Conservation (phyloP, 2,113 vertebrate species). For the Urocynchramus pylzowi region DNA sequence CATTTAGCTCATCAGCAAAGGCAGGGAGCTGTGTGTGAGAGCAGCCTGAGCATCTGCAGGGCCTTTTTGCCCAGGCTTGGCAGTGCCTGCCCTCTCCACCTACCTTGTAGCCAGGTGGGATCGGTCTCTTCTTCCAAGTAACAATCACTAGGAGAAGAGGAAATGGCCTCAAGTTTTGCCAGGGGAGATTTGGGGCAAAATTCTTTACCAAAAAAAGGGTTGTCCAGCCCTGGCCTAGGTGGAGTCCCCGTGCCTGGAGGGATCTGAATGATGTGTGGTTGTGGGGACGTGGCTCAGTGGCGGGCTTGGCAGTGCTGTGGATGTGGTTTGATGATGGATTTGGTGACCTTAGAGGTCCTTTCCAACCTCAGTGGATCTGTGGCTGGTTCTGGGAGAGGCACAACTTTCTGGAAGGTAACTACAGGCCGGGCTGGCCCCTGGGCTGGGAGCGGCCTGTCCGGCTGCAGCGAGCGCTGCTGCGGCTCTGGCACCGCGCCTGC, state of each 20-base stretch:
- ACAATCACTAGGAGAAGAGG: neutral
- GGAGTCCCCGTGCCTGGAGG: neutral
- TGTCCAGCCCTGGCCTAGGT: neutral
- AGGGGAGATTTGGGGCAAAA: neutral
- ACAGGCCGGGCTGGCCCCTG: accelerated
- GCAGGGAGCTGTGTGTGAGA: neutral
- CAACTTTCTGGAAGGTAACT: neutral
- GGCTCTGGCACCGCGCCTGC: accelerated
- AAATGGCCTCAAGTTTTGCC: neutral
- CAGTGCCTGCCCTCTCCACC: neutral
- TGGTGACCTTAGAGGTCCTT: neutral
- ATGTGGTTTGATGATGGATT: neutral
- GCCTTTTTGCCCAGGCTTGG: neutral
- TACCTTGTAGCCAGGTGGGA: neutral
- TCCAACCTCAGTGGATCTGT: accelerated
- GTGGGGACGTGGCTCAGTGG: neutral
- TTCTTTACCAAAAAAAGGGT: neutral
- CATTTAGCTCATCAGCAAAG: accelerated
- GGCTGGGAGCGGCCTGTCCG: neutral
- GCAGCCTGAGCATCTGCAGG: neutral
- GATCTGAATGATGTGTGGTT: neutral
- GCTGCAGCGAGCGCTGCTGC: neutral
- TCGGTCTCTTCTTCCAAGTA: accelerated
- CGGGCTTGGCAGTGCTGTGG: neutral
- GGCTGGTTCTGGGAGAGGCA: neutral